Percentiles rank a stretch among this genome's conserved stretches.
These are phyloP conservation scores for Peromyscus attwateri DNA, from an alignment of 2,797 vertebrate genomes.

Conservation along the genomic window DNA sequence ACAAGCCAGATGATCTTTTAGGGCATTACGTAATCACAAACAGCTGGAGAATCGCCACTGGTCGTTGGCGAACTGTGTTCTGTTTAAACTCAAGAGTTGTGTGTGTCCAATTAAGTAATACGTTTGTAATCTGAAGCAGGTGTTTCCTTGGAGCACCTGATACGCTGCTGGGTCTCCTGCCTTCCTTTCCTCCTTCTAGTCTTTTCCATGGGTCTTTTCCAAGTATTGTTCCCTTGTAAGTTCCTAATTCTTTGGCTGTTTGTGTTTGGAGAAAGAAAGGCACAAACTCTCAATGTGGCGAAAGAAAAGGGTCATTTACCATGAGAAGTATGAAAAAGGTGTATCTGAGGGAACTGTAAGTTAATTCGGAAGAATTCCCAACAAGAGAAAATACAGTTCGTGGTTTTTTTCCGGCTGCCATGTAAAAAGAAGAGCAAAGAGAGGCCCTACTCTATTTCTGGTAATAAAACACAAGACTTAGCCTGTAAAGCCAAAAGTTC, in stretches of 20 bases:
- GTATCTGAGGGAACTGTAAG: not conserved
- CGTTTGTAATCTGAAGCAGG: constrained; percentile 73
- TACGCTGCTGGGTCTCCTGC: not conserved
- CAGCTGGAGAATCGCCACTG: constrained; percentile 65
- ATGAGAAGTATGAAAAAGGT: constrained; percentile 12
- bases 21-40: constrained; percentile 69
- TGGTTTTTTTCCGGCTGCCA: not conserved
- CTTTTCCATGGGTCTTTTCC: not conserved
- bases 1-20: constrained; percentile 69
- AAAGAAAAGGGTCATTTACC: constrained; percentile 20
- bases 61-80: constrained; percentile 26
- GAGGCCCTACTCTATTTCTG: not conserved
- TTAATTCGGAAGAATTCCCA: constrained; percentile 38
- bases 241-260: constrained; percentile 44
- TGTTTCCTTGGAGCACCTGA: constrained; percentile 58
- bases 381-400: not conserved
- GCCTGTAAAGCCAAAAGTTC: constrained; percentile 27
- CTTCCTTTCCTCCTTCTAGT: constrained; percentile 6
- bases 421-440: not conserved
- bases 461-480: not conserved
- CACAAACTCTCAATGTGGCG: not conserved
- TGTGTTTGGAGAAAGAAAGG: constrained; percentile 4
- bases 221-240: constrained; percentile 22
- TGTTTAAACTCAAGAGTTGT: constrained; percentile 67
- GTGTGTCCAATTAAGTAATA: constrained; percentile 68